A percentile compares a stretch with the other conserved stretches of the same genome.
These are phyloP conservation scores for Hozukius guyotensis DNA, from an alignment of 2,797 vertebrate genomes.

Conservation along the genomic window DNA sequence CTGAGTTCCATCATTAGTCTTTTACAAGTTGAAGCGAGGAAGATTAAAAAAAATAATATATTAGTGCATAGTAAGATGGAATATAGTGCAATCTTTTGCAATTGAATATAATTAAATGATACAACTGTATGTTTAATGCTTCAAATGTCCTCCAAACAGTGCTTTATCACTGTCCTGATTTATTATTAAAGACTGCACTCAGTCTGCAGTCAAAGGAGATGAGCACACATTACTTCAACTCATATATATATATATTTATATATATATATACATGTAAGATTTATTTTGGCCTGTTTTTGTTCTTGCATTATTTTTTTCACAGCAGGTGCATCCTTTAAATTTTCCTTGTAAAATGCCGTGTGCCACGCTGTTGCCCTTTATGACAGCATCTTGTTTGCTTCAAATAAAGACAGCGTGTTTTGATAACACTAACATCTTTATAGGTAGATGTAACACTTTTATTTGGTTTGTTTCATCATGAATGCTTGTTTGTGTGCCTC, in stretches of 20 bases:
- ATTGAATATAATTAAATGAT: not conserved
- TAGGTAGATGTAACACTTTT: conserved; percentile 13
- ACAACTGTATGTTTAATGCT: not conserved
- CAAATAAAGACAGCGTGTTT: conserved; percentile 42
- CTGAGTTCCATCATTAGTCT: not conserved
- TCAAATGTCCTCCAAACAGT: not conserved
- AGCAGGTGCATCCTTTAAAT: conserved; percentile 31
- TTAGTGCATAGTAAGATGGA: not conserved
- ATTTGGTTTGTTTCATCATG: conserved; percentile 41
- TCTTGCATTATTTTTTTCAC: not conserved
- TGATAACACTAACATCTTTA: conserved; percentile 41
- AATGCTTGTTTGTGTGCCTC: conserved; percentile 28
- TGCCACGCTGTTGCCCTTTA: conserved; percentile 39
- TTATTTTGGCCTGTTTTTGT: conserved; percentile 22
- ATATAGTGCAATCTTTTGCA: not conserved
- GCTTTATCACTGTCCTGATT: not conserved
- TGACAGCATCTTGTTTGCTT: conserved; percentile 30
- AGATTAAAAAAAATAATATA: not conserved
- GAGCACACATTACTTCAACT: not conserved
- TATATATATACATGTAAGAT: not conserved
- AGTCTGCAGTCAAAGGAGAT: not conserved
- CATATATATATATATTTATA: not conserved
- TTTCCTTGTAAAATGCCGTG: conserved; percentile 14
- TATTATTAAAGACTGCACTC: not conserved
- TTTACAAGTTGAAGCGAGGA: not conserved